Conservation (phyloP, 2,113 vertebrate species). For the Tichodroma muraria region DNA sequence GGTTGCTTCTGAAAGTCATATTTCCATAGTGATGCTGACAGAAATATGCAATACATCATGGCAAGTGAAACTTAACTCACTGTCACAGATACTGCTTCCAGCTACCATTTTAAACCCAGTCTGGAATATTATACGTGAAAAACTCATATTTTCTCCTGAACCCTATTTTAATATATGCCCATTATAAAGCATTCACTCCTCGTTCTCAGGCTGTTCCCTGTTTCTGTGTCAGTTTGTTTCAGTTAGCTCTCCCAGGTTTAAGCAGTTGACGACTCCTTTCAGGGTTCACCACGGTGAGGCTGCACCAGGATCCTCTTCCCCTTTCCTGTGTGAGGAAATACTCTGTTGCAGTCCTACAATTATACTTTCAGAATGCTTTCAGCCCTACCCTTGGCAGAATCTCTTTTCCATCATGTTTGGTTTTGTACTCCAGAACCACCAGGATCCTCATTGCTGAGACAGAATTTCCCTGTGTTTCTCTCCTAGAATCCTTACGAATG, state of each 20-base stretch:
- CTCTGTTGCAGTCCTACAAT: not conserved
- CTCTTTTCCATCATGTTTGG: not conserved
- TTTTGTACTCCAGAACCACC: not conserved
- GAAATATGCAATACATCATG: not conserved
- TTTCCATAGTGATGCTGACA: conserved; percentile 60
- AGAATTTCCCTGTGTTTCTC: accelerated
- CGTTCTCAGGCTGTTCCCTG: not conserved
- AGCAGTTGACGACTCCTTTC: not conserved
- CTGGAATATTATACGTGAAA: not conserved
- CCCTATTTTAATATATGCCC: not conserved
- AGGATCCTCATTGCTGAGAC: not conserved
- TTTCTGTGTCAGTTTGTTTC: not conserved
- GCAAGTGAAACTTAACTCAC: conserved; percentile 7
- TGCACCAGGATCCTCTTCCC: not conserved
- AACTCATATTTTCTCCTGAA: not conserved
- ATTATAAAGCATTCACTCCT: not conserved
- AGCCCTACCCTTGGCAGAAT: not conserved
- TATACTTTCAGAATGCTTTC: not conserved
- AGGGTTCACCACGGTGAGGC: not conserved
- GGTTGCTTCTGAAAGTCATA: conserved; percentile 46
- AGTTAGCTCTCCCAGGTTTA: not conserved
- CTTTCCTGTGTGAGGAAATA: not conserved
- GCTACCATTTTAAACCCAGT: not conserved
- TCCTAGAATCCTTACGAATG: not conserved
- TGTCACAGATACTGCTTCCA: not conserved